Base-by-base conservation (phyloP, 2,113 vertebrate species). In the Elachura formosa region DNA sequence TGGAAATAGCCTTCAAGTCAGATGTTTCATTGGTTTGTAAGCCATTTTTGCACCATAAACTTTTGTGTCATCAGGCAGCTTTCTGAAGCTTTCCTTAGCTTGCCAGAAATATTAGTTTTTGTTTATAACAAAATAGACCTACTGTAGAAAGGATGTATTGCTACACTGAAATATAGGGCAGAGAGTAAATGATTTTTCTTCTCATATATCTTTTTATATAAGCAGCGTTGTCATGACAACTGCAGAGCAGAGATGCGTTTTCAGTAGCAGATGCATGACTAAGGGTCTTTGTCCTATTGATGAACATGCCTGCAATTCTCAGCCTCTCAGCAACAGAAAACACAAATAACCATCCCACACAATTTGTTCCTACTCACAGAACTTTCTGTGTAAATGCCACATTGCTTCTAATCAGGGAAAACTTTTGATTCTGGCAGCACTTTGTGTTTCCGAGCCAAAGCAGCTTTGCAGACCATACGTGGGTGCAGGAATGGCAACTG, bases 221-320 rank as follows among this genome's bases (percentile, higher is more conserved):
- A 81, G 73, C 41, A 73, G 34, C 2, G 80, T 97, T 95, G 95
- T 64, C 94, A 97, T 94, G 95, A 94, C 96, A 94, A 95, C 95
- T 41, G 21, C 73, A 92, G 80, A 90, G n/a, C 74, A 72, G 91
- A 78, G 52, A 64, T 95, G 55, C 3, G 1, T 96, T 69, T 93
- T 84, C 86, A 64, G 76, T 29, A 81, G 80, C 84, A 92, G 91
- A 81, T 0, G 14, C 73, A 90, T 87, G 84, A 95, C 89, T 95
- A 91, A 90, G 90, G 87, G 82, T 54, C 90, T 93, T 94, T 96
- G 89, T 94, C 86, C 90, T 84, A 41, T 43, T 61, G 76, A 78
- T 54, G 69, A 95, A 89, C 48, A 24, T 11, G 68, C 81, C 76
- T 18, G 6, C 78, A 82, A 28, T 64, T 79, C 49, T 78, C 84